phyloP scores from a whole-genome alignment of 64 coral and sea anemone species.

The Pocillopora verrucosa region DNA sequence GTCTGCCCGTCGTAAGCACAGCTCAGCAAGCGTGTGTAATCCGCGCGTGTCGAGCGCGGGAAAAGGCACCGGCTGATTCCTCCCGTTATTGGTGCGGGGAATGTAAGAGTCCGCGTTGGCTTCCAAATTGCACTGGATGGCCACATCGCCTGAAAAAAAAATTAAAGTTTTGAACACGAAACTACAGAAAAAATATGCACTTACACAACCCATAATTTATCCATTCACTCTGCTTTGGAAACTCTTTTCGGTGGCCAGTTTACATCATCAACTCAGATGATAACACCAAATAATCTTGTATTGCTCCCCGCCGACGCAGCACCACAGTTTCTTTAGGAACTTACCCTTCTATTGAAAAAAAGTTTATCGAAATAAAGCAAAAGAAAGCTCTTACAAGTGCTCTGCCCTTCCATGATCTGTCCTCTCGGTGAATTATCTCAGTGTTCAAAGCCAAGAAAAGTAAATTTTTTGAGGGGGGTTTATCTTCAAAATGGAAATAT shows the following conservation, averaged over 20 bases:
- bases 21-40: slow-evolving; percentile 60
- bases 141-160: slow-evolving; percentile 28
- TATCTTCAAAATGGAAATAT: background rate
- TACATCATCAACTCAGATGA: too few species aligned
- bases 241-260: too few species aligned
- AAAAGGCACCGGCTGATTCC: slow-evolving; percentile 20
- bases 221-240: too few species aligned
- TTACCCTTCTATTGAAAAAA: too few species aligned
- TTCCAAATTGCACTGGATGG: slow-evolving; percentile 41
- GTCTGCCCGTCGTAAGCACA: slow-evolving; percentile 57
- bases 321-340: too few species aligned
- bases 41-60: slow-evolving; percentile 57
- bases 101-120: background rate
- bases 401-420: background rate
- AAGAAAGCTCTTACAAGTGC: background rate
- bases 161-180: background rate
- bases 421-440: background rate
- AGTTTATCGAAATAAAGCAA: background rate
- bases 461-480: background rate
- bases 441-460: background rate
- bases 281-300: too few species aligned
- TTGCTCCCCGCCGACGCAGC: too few species aligned
- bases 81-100: background rate
- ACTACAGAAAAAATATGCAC: background rate
- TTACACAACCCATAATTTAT: too few species aligned